These are phyloP conservation scores for Druon quercuslanigerum DNA, from an alignment of 1,140 invertebrate species.

Conservation along the genomic window DNA sequence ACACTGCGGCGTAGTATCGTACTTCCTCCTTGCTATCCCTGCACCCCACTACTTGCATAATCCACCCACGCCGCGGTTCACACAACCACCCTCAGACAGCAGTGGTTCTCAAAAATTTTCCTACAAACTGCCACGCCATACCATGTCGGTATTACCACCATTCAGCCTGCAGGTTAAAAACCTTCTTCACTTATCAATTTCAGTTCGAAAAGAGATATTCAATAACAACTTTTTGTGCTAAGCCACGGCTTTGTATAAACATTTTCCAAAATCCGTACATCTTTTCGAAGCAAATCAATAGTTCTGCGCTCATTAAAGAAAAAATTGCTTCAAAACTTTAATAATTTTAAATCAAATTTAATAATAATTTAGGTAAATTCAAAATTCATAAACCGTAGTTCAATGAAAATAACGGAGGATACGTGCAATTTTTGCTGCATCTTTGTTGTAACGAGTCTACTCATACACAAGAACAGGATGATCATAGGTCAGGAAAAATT, in stretches of 20 bases:
- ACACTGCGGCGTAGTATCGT: slow-evolving; percentile 66
- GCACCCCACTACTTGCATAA: slow-evolving; percentile 55
- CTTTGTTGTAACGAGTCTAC: too few species aligned
- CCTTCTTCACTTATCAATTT: not conserved
- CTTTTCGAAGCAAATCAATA: slow-evolving; percentile 8
- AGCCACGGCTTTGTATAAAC: not conserved
- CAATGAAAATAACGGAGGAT: too few species aligned
- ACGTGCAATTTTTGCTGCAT: too few species aligned
- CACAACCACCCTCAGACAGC: slow-evolving; percentile 67
- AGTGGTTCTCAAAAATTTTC: slow-evolving; percentile 61
- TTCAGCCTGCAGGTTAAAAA: not conserved
- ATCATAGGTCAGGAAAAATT: too few species aligned
- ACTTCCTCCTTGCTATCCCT: slow-evolving; percentile 45
- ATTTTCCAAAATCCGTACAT: not conserved
- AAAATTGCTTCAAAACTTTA: too few species aligned
- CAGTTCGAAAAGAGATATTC: not conserved
- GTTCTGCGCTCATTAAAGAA: not conserved
- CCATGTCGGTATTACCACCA: too few species aligned
- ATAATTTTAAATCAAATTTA: too few species aligned
- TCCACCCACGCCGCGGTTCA: slow-evolving; percentile 72
- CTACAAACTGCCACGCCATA: slow-evolving; percentile 18
- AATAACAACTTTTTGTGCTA: not conserved
- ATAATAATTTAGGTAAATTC: too few species aligned
- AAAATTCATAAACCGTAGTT: too few species aligned
- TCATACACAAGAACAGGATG: too few species aligned